Base-by-base conservation (phyloP, 2,888 invertebrate species). In the Lomographa bimaculata region DNA sequence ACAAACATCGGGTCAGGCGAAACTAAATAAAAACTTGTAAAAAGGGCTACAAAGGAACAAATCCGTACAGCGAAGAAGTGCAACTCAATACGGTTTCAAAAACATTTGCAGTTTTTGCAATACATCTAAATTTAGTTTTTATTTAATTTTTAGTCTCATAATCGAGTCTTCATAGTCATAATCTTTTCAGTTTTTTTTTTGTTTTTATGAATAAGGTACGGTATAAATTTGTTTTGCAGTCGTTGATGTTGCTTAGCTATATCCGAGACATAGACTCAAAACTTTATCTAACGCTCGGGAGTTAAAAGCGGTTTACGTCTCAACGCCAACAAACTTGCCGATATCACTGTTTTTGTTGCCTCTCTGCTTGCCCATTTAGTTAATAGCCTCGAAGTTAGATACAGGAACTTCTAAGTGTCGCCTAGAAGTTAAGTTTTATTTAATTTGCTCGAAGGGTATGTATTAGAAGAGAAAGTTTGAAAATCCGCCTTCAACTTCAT, bases 241-340 rank as follows among this genome's bases (percentile, higher is more conserved):
- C 11, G 3, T 8, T 5, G 5, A 5, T 5, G 20, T 9, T 7
- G 40, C 7, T 8, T 21, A 35, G 16, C 11, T 41, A 7, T 25
- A 16, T 17, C 30, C 2, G 2, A 8, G 27, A 10, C 7, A 12
- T 24, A 7, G 24, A 18, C 18, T 26, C 54, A 46, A 59, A 71
- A 71, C 61, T 70, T 68, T 55, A 43, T 38, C 53, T 56, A 62
- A 62, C 56, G 40, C 41, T 37, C 46, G 26, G 11, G 30, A 53
- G 46, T 46, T 45, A 43, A 48, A 50, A 47, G 40, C 47, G 40
- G 53, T 50, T 51, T 57, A 51, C 41, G 41, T 46, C 45, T 30
- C 40, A 23, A 20, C 19, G 37, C 42, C 29, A 43, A 52, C 50
- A 54, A 60, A 60, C 48, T 57, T 55, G 36, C 42, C 45, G 46